phyloP scores from a whole-genome alignment of 1,140 invertebrate genomes.

The Drosophila mojavensis region DNA sequence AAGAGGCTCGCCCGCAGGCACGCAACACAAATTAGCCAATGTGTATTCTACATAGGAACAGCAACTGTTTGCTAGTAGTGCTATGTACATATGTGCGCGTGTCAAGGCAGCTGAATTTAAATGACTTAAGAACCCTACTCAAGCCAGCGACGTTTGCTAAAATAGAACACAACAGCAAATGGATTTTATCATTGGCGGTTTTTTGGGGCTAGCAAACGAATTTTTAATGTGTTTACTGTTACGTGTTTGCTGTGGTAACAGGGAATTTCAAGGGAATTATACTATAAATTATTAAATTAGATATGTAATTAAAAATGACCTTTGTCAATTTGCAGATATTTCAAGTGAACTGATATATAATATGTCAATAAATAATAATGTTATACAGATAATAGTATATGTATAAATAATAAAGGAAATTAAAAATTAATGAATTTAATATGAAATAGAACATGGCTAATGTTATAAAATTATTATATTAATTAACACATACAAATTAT shows the following conservation, averaged over 20 bases:
- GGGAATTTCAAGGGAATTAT: neutral
- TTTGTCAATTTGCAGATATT: too few species aligned
- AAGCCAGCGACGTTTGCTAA: neutral
- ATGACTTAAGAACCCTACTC: neutral
- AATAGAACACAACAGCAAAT: neutral
- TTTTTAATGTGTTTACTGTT: neutral
- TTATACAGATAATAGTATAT: too few species aligned
- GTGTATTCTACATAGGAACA: neutral
- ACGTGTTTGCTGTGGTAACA: neutral
- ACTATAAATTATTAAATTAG: too few species aligned
- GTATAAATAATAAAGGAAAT: too few species aligned
- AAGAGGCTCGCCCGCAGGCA: constrained; percentile 21
- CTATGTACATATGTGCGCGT: neutral
- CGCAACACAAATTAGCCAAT: constrained; percentile 17
- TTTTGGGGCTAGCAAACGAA: neutral
- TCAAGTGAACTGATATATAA: too few species aligned
- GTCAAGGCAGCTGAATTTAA: neutral
- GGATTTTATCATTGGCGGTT: neutral
- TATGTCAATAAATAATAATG: too few species aligned
- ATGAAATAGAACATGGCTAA: too few species aligned
- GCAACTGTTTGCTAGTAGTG: neutral
- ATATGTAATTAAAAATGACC: too few species aligned
- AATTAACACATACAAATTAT: too few species aligned
- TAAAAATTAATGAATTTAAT: too few species aligned
- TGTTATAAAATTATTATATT: too few species aligned